Conservation (phyloP, 2,797 vertebrate species). For the Caiman crocodilus region DNA sequence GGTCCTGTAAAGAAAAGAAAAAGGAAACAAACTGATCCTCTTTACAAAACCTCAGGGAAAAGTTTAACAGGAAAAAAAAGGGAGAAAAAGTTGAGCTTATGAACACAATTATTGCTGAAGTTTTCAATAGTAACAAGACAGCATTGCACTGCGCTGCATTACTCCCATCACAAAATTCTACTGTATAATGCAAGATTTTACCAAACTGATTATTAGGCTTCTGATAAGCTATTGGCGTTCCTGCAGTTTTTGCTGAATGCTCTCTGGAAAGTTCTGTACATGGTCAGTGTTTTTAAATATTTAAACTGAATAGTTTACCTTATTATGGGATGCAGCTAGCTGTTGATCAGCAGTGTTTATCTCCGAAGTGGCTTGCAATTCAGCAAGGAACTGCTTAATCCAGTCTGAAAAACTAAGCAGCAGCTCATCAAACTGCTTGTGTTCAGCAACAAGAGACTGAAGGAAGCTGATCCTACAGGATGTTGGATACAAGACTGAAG, state of each 20-base stretch:
- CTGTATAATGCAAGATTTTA: not conserved
- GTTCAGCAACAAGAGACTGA: slow-evolving; percentile 84
- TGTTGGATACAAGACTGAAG: slow-evolving; percentile 17
- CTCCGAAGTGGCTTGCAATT: slow-evolving; percentile 87
- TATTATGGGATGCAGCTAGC: slow-evolving; percentile 81
- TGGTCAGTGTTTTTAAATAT: not conserved
- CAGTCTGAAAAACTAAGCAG: slow-evolving; percentile 88
- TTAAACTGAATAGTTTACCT: slow-evolving; percentile 82
- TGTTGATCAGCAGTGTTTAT: slow-evolving; percentile 86
- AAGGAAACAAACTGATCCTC: not conserved
- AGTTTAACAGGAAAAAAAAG: not conserved
- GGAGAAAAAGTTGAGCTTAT: not conserved
- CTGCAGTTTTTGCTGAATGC: not conserved
- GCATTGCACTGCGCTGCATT: not conserved
- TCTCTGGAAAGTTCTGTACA: not conserved
- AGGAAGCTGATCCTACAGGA: slow-evolving; percentile 84
- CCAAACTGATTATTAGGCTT: not conserved
- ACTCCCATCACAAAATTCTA: not conserved
- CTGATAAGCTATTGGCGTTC: not conserved
- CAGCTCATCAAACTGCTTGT: slow-evolving; percentile 88
- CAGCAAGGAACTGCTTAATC: slow-evolving; percentile 90
- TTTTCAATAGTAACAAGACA: not conserved
- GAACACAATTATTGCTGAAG: accelerated
- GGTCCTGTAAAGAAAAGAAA: slow-evolving; percentile 81
- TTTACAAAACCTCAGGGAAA: not conserved